These are phyloP conservation scores for Tetragonula carbonaria DNA, from an alignment of 2,888 invertebrate species.

Conservation along the genomic window DNA sequence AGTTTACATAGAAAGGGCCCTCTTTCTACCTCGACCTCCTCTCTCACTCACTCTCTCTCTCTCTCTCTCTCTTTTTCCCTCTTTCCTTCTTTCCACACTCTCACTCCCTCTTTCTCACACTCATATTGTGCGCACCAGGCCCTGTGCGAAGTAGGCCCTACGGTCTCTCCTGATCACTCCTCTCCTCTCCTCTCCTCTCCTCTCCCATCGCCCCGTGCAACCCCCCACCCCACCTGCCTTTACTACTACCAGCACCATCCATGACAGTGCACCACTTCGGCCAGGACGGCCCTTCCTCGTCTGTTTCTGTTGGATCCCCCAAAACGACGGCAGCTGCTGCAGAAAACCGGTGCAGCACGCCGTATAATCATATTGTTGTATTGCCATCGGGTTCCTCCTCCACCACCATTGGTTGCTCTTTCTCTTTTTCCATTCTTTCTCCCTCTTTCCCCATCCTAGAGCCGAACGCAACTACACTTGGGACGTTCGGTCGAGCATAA, in stretches of 20 bases:
- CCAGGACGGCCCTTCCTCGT: slow-evolving; percentile 57
- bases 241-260: slow-evolving; percentile 49
- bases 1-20: slow-evolving; percentile 24
- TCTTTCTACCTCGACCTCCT: slow-evolving; percentile 8
- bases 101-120: slow-evolving; percentile 41
- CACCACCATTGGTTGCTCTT: slow-evolving; percentile 50
- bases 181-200: slow-evolving; percentile 51
- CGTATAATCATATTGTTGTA: slow-evolving; percentile 80
- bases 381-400: slow-evolving; percentile 68
- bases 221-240: slow-evolving; percentile 55
- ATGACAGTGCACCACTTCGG: slow-evolving; percentile 57
- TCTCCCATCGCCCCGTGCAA: slow-evolving; percentile 32
- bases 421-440: slow-evolving; percentile 38
- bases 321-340: slow-evolving; percentile 78
- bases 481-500: slow-evolving; percentile 48
- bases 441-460: slow-evolving; percentile 55
- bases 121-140: slow-evolving; percentile 55
- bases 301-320: slow-evolving; percentile 73
- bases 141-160: slow-evolving; percentile 57
- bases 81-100: slow-evolving; percentile 24
- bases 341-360: slow-evolving; percentile 80
- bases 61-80: slow-evolving; percentile 5
- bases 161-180: slow-evolving; percentile 49
- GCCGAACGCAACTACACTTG: slow-evolving; percentile 33
- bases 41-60: slow-evolving; percentile 16